Evolutionary conservation across 1,140 invertebrate species (phyloP).

Genomic region (Matsumurasca onukii): DNA sequence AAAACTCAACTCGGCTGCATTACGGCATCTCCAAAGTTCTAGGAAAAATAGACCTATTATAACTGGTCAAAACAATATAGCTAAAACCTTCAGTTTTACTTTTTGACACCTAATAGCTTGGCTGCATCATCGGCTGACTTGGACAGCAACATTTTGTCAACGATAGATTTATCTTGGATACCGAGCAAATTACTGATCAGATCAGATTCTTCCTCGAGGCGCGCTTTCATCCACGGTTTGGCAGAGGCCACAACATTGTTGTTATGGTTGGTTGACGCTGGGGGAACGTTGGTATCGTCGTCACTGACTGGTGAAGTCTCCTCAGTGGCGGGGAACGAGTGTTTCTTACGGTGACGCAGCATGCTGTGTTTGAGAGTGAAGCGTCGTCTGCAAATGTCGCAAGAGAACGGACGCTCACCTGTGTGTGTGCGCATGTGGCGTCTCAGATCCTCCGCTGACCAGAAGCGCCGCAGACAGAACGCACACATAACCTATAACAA

Average conservation of each 20-base stretch:
- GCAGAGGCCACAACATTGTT: conserved; percentile 32
- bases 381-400: conserved; percentile 75
- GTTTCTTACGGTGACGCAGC: conserved; percentile 87
- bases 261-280: conserved; percentile 33
- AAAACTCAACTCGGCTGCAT: no score
- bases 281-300: conserved; percentile 32
- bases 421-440: conserved; percentile 91
- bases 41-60: no score
- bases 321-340: conserved; percentile 45
- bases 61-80: conserved; percentile 14
- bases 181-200: conserved; percentile 87
- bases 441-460: conserved; percentile 89
- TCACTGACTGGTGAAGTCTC: conserved; percentile 31
- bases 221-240: conserved; percentile 37
- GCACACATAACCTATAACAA: conserved; percentile 76
- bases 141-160: conserved; percentile 79
- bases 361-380: conserved; percentile 94
- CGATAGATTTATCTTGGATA: conserved; percentile 80
- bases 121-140: conserved; percentile 81
- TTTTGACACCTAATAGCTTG: conserved; percentile 73
- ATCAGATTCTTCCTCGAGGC: conserved; percentile 62
- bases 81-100: conserved; percentile 5
- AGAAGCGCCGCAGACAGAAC: conserved; percentile 89
- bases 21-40: no score
- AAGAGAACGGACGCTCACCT: conserved; percentile 77